Conservation (phyloP, 2,797 vertebrate genomes). For the Cuniculus paca region DNA sequence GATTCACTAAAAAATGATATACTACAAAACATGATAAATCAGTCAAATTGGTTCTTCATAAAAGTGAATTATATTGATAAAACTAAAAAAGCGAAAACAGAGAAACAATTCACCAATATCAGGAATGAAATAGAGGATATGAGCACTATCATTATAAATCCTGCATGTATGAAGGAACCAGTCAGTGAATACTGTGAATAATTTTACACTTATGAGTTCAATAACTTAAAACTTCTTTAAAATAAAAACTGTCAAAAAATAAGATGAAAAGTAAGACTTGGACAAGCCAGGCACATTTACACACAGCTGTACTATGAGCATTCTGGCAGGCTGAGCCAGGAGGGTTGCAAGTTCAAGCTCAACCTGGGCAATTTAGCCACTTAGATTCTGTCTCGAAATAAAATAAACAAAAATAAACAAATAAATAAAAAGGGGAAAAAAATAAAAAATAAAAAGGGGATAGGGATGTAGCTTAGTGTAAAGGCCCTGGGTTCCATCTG, state of each 20-base stretch:
- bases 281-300: not conserved
- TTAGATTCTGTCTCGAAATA: not conserved
- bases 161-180: not conserved
- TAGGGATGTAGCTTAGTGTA: not conserved
- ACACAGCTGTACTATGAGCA: not conserved
- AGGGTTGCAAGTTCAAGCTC: not conserved
- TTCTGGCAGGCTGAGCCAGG: not conserved
- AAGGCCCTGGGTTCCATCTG: not conserved
- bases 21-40: not conserved
- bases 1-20: not conserved
- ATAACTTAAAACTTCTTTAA: not conserved
- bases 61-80: not conserved
- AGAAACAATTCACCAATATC: not conserved
- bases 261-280: not conserved
- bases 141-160: not conserved
- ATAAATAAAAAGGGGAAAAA: not conserved
- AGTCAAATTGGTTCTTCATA: slow-evolving; percentile 15
- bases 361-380: not conserved
- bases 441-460: not conserved
- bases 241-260: not conserved
- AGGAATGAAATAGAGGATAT: not conserved
- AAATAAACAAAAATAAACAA: not conserved
- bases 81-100: not conserved
- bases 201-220: not conserved
- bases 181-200: not conserved